Evolutionary conservation across 2,888 invertebrate species (phyloP).

Genomic region (Thyatira batis): DNA sequence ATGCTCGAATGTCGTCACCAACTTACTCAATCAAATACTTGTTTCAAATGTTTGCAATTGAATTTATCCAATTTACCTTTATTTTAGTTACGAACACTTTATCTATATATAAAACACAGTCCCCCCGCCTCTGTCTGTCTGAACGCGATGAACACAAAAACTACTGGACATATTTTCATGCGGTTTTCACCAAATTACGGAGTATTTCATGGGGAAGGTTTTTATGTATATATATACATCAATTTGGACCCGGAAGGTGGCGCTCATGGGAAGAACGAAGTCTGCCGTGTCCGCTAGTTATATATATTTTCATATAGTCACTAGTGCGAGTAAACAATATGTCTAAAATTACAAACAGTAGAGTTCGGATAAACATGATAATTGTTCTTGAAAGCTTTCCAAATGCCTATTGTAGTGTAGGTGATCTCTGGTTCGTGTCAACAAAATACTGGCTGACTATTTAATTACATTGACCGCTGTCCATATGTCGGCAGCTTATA

Average conservation of each 20-base stretch:
- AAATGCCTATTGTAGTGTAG: background rate
- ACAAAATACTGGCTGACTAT: background rate
- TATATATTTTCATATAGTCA: no score
- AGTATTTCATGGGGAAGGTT: no score
- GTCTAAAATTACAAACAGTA: background rate
- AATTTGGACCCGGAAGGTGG: no score
- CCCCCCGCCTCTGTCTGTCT: no score
- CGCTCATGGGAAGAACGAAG: no score
- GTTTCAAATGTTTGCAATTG: background rate
- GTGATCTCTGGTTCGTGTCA: background rate
- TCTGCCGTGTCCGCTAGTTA: no score
- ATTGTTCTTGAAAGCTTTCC: background rate
- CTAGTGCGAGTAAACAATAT: background rate
- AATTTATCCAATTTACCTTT: background rate
- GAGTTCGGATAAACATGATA: background rate
- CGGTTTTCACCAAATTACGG: no score
- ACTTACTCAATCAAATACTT: background rate
- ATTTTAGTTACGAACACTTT: background rate
- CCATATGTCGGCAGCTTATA: no score
- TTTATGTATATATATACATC: no score
- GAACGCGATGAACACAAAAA: no score
- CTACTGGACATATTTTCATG: no score
- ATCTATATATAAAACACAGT: no score
- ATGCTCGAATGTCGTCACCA: conserved; percentile 14
- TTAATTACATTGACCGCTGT: background rate